Evolutionary conservation across 2,888 invertebrate species (phyloP).

Genomic region (Neoaliturus tenellus): DNA sequence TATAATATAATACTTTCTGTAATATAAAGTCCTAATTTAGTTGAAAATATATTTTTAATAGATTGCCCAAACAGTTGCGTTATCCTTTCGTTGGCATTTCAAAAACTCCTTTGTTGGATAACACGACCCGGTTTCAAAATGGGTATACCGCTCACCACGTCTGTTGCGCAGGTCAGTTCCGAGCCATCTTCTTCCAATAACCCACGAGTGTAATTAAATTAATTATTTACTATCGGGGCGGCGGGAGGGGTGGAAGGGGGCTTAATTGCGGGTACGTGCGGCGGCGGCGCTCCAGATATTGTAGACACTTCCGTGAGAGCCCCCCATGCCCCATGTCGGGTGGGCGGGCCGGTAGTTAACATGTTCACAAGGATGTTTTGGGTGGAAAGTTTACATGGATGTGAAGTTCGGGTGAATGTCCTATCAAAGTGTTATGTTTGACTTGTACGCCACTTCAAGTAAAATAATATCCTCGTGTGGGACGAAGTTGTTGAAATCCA

Average conservation of each 20-base stretch:
- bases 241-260: too few relatives aligned
- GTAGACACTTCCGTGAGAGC: conserved; percentile 11
- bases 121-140: background rate
- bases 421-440: too few relatives aligned
- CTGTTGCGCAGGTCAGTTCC: background rate
- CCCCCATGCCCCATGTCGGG: background rate
- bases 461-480: too few relatives aligned
- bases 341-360: background rate
- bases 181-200: background rate
- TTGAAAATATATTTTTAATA: too few relatives aligned
- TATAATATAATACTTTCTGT: too few relatives aligned
- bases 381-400: background rate
- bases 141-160: background rate
- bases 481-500: too few relatives aligned
- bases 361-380: background rate
- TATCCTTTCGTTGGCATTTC: too few relatives aligned
- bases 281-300: conserved; percentile 21
- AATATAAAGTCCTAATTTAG: too few relatives aligned
- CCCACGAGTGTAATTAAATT: background rate
- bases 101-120: too few relatives aligned
- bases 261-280: background rate
- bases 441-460: too few relatives aligned
- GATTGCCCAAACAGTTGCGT: too few relatives aligned
- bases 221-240: background rate
- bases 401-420: too few relatives aligned